Base-by-base conservation (phyloP, 2,797 vertebrate species). In the Pteropus rufus region DNA sequence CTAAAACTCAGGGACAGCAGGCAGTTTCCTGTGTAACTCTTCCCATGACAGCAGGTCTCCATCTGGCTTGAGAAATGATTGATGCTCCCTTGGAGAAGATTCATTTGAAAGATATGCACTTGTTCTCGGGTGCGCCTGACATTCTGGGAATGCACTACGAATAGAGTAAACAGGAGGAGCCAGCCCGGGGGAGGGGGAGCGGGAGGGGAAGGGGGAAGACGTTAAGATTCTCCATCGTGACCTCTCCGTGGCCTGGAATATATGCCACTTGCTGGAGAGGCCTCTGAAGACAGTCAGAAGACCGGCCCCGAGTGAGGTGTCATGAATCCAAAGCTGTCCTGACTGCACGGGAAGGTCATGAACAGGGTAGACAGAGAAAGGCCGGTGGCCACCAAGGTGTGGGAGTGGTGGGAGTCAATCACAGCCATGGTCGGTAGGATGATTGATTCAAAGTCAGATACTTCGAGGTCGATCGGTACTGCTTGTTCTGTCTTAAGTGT, bases 61-160 rank as follows among this genome's bases (percentile, higher is more conserved):
- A 90, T 96, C 95, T 95, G 89, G 81, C 91, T 89, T 93, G 73
- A 86, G 69, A 83, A 76, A 49, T 97, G 97, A 97, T 83, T 96
- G 96, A 97, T 93, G 64, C 44, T 95, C 69, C 72, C 73, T 93
- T 95, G 70, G 92, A 88, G 94, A 95, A 88, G 92, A 79, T 39
- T 64, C 85, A 94, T 92, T 96, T 86, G 91, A 86, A 93, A 97
- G 85, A 93, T 39, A 41, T 39, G 69, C 36, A 52, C 79, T 94
- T 86, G 79, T 79, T 76, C 41, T 65, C 29, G 88, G 80, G 84
- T 79, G 90, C 85, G 95, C 36, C 90, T 60, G 29, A 75, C 56
- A 81, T 96, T 97, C 95, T 93, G 92, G 95, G 85, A 95, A 95
- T 23, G 34, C n/a, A 70, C 16, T 54, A 24, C 64, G 93, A 89